Conservation (phyloP, 2,888 invertebrate genomes). For the Gortyna flavago region DNA sequence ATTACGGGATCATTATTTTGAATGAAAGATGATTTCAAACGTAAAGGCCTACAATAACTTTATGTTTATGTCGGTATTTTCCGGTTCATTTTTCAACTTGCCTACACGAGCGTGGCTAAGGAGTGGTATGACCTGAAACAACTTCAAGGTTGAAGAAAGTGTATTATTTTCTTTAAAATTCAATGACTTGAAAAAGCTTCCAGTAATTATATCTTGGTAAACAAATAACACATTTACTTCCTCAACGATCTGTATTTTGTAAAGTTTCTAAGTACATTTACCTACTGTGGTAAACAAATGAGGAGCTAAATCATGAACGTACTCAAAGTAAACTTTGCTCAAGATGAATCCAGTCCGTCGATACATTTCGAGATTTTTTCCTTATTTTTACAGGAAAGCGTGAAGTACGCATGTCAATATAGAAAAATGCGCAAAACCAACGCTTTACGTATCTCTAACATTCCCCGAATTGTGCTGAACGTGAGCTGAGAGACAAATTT, state of each 20-base stretch:
- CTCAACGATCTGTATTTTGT: neutral
- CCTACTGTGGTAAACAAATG: neutral
- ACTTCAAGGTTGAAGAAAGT: neutral
- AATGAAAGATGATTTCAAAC: constrained; percentile 52
- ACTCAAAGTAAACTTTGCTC: constrained; percentile 14
- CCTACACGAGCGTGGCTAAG: constrained; percentile 38
- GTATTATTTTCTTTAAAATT: constrained; percentile 19
- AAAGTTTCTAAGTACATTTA: neutral
- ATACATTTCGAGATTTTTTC: constrained; percentile 11
- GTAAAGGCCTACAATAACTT: constrained; percentile 20
- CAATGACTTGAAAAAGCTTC: neutral
- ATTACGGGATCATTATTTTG: constrained; percentile 56
- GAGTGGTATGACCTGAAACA: constrained; percentile 12
- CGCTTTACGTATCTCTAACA: constrained; percentile 79
- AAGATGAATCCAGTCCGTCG: constrained; percentile 12
- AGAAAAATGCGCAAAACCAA: constrained; percentile 77
- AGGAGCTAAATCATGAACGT: neutral
- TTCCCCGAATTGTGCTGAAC: constrained; percentile 78
- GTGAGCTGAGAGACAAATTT: constrained; percentile 80
- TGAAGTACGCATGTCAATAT: constrained; percentile 71
- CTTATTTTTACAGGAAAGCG: constrained; percentile 55
- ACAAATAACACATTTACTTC: neutral
- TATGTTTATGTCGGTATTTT: constrained; percentile 17
- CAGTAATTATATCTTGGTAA: neutral
- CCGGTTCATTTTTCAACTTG: constrained; percentile 24